Base-by-base conservation (phyloP, 2,888 invertebrate genomes). In the Plutella xylostella region DNA sequence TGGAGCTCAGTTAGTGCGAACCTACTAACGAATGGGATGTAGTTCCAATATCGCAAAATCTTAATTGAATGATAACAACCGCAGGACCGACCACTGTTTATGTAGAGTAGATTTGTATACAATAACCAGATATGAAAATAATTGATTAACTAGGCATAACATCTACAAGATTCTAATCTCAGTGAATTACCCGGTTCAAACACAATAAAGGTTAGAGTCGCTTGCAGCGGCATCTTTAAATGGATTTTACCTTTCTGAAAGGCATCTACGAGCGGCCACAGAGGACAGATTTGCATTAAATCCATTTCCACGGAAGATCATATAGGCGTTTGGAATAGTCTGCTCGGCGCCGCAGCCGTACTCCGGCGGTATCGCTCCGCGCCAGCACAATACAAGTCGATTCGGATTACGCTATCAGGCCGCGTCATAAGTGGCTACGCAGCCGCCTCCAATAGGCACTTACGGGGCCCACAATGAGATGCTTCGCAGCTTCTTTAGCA, bases 41-140 rank as follows among this genome's bases (percentile, higher is more conserved):
- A 61, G 57, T 30, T 66, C 65, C 56, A 56, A 66, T 69, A 72
- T 70, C 64, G 59, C 70, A 63, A 76, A 77, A 77, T 78, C 77
- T 76, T 80, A 80, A 82, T 80, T 79, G 73, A 82, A 80, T 74
- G 70, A 82, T 78, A 80, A 82, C 73, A 80, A 66, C 76, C 79
- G 67, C 72, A 73, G 79, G 78, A 75, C 61, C 70, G 61, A 60
- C 58, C 62, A 63, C 66, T 77, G 74, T 78, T 80, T 79, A 78
- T 77, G 78, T 25, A 22, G 39, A 28, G 25, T 72, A 73, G 78
- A 79, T 82, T 76, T 70, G 61, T 72, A 69, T 76, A 64, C 60
- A 72, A 71, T 75, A 71, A 70, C 68, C 69, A 66, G 67, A 63
- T 58, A 61, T 65, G 61, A 63, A 63, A 46, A 40, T 46, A 48